These are phyloP conservation scores for Scelioninae gen. 1 DNA, from an alignment of 2,888 invertebrate genomes.

Conservation along the genomic window DNA sequence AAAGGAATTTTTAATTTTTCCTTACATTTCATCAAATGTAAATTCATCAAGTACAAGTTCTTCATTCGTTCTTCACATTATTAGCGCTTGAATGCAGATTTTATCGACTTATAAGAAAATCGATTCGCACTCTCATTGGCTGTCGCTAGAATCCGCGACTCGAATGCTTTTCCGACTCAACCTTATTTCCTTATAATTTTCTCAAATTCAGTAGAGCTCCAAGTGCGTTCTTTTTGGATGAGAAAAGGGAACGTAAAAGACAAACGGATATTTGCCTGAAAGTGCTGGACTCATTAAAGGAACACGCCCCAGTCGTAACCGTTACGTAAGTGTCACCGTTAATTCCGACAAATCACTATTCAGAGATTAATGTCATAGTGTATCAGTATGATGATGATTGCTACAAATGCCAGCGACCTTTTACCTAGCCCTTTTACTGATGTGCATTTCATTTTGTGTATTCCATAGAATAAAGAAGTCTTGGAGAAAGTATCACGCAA, in stretches of 20 bases:
- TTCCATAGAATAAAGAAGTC: neutral
- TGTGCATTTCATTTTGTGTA: conserved; percentile 1
- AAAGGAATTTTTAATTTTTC: conserved; percentile 13
- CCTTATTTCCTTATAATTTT: conserved; percentile 69
- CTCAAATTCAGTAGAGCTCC: conserved; percentile 30
- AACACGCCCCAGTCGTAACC: conserved; percentile 30
- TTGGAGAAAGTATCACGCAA: conserved; percentile 13
- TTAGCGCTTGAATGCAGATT: conserved; percentile 55
- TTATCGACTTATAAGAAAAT: conserved; percentile 54
- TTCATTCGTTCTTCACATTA: conserved; percentile 38
- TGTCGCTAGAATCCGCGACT: conserved; percentile 41
- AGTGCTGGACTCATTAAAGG: conserved; percentile 73
- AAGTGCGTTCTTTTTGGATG: conserved; percentile 35
- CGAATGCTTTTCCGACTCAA: conserved; percentile 32
- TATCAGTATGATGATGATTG: conserved; percentile 19
- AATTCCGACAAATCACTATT: conserved; percentile 29
- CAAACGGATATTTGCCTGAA: conserved; percentile 70
- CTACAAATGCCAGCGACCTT: neutral
- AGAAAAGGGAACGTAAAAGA: conserved; percentile 69
- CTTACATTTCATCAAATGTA: conserved; percentile 29
- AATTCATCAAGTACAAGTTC: conserved; percentile 46
- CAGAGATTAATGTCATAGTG: conserved; percentile 14
- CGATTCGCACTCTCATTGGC: conserved; percentile 46
- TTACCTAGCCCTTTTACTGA: neutral
- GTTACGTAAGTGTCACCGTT: conserved; percentile 31